A percentile compares a stretch with the other conserved stretches of the same genome.
Evolutionary conservation across 1,140 invertebrate genomes (phyloP).

Genomic region (Atopsyche davidsoni): DNA sequence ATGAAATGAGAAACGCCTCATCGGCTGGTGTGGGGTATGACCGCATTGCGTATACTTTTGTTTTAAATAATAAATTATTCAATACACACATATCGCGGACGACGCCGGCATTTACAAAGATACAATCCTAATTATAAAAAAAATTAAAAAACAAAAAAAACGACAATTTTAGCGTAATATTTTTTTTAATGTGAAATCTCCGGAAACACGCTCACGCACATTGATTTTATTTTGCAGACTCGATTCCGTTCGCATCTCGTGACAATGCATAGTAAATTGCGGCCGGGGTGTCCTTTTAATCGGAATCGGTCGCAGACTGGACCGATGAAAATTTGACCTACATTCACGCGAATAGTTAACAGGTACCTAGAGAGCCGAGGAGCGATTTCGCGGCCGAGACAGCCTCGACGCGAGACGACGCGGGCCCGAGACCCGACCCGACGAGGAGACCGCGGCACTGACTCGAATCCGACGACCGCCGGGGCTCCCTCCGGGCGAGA

Average conservation of each 20-base stretch:
- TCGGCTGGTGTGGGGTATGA: neutral
- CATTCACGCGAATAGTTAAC: conserved; percentile 5
- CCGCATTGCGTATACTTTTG: conserved; percentile 2
- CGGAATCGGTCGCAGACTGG: neutral
- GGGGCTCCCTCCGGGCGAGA: neutral
- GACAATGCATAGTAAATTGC: too few relatives aligned
- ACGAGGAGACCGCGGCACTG: neutral
- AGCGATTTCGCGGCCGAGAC: neutral
- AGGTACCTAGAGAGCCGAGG: conserved; percentile 5
- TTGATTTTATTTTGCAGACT: neutral
- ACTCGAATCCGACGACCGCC: neutral
- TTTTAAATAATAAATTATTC: conserved; percentile 3
- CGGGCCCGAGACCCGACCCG: neutral
- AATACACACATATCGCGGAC: neutral
- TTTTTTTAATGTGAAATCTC: neutral
- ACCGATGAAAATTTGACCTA: conserved; percentile 8
- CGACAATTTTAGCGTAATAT: too few relatives aligned
- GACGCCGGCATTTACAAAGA: too few relatives aligned
- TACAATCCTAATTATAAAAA: too few relatives aligned
- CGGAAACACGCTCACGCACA: neutral
- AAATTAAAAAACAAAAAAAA: too few relatives aligned
- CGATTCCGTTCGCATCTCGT: too few relatives aligned
- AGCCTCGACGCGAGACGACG: too few relatives aligned
- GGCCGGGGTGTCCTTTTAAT: too few relatives aligned
- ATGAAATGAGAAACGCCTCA: neutral